Evolutionary conservation across 2,113 vertebrate species (phyloP).

Genomic region (Pteruthius melanotis): DNA sequence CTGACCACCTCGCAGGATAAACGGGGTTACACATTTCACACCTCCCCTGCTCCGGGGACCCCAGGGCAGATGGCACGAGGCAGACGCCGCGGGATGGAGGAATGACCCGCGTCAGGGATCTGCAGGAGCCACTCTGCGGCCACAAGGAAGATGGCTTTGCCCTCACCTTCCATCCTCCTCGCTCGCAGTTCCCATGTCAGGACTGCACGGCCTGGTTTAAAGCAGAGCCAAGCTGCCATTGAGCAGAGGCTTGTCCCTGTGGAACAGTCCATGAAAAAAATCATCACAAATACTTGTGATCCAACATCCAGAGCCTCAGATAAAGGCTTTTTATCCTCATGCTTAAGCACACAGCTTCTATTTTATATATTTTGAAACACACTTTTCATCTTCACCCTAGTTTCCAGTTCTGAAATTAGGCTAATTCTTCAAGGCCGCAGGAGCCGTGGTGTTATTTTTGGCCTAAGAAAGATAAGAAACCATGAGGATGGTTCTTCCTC

Average conservation of each 20-base stretch:
- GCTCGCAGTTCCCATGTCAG: accelerated
- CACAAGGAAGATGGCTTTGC: neutral
- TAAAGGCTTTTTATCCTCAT: neutral
- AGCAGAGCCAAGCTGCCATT: neutral
- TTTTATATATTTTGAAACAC: neutral
- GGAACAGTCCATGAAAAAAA: neutral
- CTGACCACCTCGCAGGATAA: slow-evolving; percentile 25
- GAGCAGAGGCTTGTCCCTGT: neutral
- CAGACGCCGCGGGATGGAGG: neutral
- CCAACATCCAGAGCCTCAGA: neutral
- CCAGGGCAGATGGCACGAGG: slow-evolving; percentile 15
- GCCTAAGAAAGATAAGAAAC: slow-evolving; percentile 8
- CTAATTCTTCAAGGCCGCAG: neutral
- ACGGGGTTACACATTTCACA: slow-evolving; percentile 42
- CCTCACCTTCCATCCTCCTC: neutral
- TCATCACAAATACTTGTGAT: neutral
- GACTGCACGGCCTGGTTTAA: accelerated
- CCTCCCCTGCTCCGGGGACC: neutral
- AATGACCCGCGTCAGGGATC: neutral
- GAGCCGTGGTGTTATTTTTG: slow-evolving; percentile 14
- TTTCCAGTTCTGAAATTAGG: neutral
- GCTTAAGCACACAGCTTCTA: neutral
- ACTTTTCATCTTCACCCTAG: slow-evolving; percentile 6
- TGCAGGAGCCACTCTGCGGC: neutral
- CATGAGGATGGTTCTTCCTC: neutral